These are phyloP conservation scores for Halotydeus destructor DNA, from an alignment of 1,140 invertebrate genomes.

Conservation along the genomic window DNA sequence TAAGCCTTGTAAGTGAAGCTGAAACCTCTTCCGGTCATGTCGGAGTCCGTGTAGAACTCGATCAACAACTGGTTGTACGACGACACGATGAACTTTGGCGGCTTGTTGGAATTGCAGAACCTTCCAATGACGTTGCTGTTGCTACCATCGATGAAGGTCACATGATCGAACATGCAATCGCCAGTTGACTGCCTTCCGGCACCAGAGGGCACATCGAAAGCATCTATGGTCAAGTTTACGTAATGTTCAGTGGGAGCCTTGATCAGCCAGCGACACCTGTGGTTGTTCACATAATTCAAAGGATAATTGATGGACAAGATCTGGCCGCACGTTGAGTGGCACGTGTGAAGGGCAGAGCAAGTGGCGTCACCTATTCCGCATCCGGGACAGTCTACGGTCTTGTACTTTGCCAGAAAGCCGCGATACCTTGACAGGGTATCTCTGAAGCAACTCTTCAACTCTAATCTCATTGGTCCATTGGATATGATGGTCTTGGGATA, in stretches of 20 bases:
- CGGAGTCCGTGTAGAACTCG: slow-evolving; percentile 19
- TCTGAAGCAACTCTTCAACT: slow-evolving; percentile 17
- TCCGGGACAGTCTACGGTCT: slow-evolving; percentile 19
- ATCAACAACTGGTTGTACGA: slow-evolving; percentile 19
- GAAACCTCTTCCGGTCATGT: slow-evolving; percentile 18
- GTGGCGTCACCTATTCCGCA: slow-evolving; percentile 19
- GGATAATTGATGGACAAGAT: slow-evolving; percentile 20
- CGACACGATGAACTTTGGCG: slow-evolving; percentile 16
- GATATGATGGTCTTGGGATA: slow-evolving; percentile 19
- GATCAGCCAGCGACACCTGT: slow-evolving; percentile 20
- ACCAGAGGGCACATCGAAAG: slow-evolving; percentile 18
- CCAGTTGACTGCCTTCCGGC: neutral
- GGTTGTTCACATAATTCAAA: slow-evolving; percentile 18
- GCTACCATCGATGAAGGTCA: slow-evolving; percentile 18
- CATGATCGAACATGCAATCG: slow-evolving; percentile 18
- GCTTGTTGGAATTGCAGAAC: slow-evolving; percentile 18
- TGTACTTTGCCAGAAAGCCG: too few species aligned
- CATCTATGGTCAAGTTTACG: slow-evolving; percentile 20
- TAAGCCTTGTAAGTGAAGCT: slow-evolving; percentile 16
- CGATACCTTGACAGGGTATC: too few species aligned
- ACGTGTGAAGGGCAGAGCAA: slow-evolving; percentile 16
- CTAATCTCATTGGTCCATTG: slow-evolving; percentile 16
- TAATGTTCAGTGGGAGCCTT: slow-evolving; percentile 16
- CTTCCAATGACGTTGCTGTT: slow-evolving; percentile 16
- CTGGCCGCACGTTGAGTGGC: slow-evolving; percentile 16